Evolutionary conservation across 2,797 vertebrate genomes (phyloP).

Genomic region (Arremon aurantiirostris): DNA sequence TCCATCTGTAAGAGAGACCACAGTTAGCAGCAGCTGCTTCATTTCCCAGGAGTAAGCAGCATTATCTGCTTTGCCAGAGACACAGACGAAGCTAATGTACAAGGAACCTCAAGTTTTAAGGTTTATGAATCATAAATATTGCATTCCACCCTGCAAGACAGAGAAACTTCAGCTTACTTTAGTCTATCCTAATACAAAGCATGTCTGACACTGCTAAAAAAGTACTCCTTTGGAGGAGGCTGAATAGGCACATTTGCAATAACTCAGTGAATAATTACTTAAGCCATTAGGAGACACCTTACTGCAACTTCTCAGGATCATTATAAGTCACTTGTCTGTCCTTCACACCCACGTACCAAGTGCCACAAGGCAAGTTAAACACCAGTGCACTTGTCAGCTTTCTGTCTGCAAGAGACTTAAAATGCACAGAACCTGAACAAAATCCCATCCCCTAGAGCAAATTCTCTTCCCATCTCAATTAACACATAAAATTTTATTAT

Average conservation of each 20-base stretch:
- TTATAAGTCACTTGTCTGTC: not conserved
- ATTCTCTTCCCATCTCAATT: not conserved
- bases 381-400: not conserved
- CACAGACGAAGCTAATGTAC: not conserved
- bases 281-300: not conserved
- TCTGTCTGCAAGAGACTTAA: not conserved
- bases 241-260: not conserved
- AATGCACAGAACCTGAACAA: not conserved
- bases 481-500: not conserved
- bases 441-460: not conserved
- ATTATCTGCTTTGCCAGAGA: not conserved
- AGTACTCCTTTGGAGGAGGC: not conserved
- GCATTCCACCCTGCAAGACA: not conserved
- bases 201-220: not conserved
- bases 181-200: not conserved
- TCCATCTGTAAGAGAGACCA: slow-evolving; percentile 74
- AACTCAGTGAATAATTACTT: not conserved
- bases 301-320: not conserved
- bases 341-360: not conserved
- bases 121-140: not conserved
- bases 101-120: not conserved
- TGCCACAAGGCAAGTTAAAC: not conserved
- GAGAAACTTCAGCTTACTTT: not conserved
- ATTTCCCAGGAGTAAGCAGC: not conserved
- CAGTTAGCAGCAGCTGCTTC: not conserved